phyloP scores from a whole-genome alignment of 2,888 invertebrate species.

The Eupithecia centaureata region DNA sequence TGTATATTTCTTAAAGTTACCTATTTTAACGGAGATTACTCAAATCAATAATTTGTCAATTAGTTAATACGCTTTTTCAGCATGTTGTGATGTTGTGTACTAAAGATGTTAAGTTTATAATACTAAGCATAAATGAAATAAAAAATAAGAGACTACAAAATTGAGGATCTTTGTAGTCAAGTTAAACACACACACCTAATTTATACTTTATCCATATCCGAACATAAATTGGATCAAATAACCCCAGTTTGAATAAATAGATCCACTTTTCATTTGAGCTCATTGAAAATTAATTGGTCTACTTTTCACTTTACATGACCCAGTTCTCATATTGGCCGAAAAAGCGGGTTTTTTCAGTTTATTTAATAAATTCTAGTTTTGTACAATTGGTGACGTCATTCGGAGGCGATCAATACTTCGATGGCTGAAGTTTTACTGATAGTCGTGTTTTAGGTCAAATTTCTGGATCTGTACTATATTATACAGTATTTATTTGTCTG shows the following conservation, averaged over 20 bases:
- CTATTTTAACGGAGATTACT: no score
- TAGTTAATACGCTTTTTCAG: no score
- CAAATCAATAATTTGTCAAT: no score
- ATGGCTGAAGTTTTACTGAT: neutral
- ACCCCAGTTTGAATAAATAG: neutral
- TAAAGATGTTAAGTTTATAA: no score
- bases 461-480: neutral
- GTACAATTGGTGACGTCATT: neutral
- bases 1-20: no score
- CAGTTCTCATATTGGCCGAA: conserved; percentile 4
- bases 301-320: conserved; percentile 9
- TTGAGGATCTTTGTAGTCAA: no score
- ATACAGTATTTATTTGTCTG: neutral
- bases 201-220: no score
- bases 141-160: no score
- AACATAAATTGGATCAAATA: neutral
- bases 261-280: neutral
- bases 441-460: neutral
- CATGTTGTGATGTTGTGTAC: no score
- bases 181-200: no score
- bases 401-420: neutral
- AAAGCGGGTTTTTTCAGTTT: conserved; percentile 5
- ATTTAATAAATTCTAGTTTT: neutral
- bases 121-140: no score
- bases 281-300: conserved; percentile 8